Percentiles rank a stretch among this genome's conserved stretches.
Evolutionary conservation across 1,140 invertebrate species (phyloP).

Genomic region (Agrilus planipennis): DNA sequence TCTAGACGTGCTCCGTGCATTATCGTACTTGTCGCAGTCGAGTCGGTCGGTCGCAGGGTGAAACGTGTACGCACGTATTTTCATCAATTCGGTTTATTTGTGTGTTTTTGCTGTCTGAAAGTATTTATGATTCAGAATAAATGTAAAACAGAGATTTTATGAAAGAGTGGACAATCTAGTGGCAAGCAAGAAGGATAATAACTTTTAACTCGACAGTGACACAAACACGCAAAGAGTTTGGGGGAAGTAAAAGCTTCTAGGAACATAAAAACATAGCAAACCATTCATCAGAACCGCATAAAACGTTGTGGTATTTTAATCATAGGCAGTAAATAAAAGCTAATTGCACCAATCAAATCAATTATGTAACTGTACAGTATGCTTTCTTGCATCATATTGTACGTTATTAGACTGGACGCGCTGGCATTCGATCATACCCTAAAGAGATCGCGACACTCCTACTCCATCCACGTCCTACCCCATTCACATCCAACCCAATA

Average conservation of each 20-base stretch:
- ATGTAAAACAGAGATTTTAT: conserved; percentile 9
- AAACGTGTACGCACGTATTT: too few species aligned
- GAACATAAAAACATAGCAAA: conserved; percentile 5
- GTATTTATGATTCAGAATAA: conserved; percentile 8
- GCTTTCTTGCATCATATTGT: conserved; percentile 4
- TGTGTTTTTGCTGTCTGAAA: conserved; percentile 5
- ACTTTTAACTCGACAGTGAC: conserved; percentile 6
- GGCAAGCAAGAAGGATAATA: conserved; percentile 7
- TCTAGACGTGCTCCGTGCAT: too few species aligned
- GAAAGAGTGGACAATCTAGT: conserved; percentile 6
- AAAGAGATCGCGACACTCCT: too few species aligned
- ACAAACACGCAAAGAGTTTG: conserved; percentile 7
- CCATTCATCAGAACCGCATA: conserved; percentile 5
- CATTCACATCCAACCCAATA: conserved; percentile 4
- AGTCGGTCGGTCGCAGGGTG: too few species aligned
- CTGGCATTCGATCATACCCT: too few species aligned
- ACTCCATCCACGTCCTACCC: too few species aligned
- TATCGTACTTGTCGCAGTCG: too few species aligned
- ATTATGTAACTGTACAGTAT: too few species aligned
- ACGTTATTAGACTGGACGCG: too few species aligned
- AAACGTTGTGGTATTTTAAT: conserved; percentile 9
- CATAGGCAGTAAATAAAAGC: conserved; percentile 9
- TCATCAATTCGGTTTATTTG: conserved; percentile 1
- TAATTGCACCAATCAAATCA: conserved; percentile 13
- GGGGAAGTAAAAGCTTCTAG: conserved; percentile 4